Conservation (phyloP, 2,797 vertebrate species). For the Poeciliopsis infans region DNA sequence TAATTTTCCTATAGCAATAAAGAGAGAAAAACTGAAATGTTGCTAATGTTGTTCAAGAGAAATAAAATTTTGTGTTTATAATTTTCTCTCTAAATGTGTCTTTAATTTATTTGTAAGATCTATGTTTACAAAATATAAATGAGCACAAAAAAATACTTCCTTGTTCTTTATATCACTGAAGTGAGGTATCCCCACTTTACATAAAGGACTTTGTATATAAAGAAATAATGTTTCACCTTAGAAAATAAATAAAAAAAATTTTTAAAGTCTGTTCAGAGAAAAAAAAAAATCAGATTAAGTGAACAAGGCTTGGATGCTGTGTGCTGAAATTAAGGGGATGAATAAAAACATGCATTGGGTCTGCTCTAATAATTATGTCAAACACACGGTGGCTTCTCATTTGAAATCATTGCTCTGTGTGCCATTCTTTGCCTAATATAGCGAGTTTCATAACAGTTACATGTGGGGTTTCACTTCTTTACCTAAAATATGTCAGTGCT, state of each 20-base stretch:
- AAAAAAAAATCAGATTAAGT: background rate
- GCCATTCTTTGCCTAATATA: background rate
- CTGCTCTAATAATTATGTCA: background rate
- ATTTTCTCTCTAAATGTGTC: background rate
- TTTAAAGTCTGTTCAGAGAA: background rate
- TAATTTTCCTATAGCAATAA: background rate
- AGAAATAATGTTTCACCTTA: background rate
- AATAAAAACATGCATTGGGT: background rate
- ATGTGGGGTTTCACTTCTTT: constrained; percentile 1
- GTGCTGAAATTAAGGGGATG: background rate
- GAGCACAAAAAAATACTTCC: background rate
- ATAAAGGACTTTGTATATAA: background rate
- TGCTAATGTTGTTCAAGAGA: background rate
- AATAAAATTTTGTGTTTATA: too few species aligned
- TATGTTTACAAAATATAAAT: background rate
- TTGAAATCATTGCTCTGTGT: background rate
- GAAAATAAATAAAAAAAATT: background rate
- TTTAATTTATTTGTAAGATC: background rate
- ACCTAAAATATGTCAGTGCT: background rate
- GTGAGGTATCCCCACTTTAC: background rate
- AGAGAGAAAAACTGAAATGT: background rate
- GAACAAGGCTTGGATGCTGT: background rate
- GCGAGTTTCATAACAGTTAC: background rate
- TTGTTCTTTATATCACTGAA: background rate
- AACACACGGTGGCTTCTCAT: background rate